A percentile compares a stretch with the other conserved stretches of the same genome.
Conservation (phyloP, 1,140 invertebrate species). For the Phymastichus coffea region DNA sequence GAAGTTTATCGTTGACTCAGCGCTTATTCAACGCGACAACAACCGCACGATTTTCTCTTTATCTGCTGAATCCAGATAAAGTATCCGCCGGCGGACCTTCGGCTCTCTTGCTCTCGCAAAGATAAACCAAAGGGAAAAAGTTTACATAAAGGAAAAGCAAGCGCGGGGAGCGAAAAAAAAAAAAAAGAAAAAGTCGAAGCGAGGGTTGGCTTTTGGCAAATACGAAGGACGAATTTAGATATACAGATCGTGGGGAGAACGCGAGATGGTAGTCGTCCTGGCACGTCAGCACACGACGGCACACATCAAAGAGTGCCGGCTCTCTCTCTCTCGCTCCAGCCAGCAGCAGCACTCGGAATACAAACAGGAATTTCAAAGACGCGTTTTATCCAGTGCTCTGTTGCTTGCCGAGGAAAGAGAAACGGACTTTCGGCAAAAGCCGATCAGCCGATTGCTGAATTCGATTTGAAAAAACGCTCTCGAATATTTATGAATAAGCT, state of each 20-base stretch:
- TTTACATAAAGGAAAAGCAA: constrained; percentile 22
- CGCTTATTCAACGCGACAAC: too few relatives aligned
- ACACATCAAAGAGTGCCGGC: constrained; percentile 46
- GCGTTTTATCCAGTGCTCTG: too few relatives aligned
- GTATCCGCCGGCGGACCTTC: too few relatives aligned
- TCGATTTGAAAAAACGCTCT: too few relatives aligned
- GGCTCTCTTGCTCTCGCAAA: too few relatives aligned
- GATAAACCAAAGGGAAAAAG: constrained; percentile 20
- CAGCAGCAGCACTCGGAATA: constrained; percentile 41
- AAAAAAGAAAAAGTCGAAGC: constrained; percentile 3
- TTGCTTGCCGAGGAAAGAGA: neutral
- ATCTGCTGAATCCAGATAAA: too few relatives aligned
- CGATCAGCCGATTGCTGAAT: constrained; percentile 5
- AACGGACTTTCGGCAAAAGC: constrained; percentile 24
- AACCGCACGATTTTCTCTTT: too few relatives aligned
- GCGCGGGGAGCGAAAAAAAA: constrained; percentile 26
- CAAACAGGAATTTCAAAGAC: constrained; percentile 33
- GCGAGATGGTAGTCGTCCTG: constrained; percentile 30
- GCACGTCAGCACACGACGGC: constrained; percentile 47
- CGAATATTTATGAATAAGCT: too few relatives aligned
- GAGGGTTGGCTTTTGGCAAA: constrained; percentile 35
- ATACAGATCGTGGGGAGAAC: constrained; percentile 28
- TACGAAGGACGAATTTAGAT: constrained; percentile 54
- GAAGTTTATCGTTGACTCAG: too few relatives aligned
- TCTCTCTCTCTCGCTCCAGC: constrained; percentile 33